Percentiles rank a stretch among this genome's conserved stretches.
Conservation (phyloP, 2,888 invertebrate genomes). For the Hemistola chrysoprasaria region DNA sequence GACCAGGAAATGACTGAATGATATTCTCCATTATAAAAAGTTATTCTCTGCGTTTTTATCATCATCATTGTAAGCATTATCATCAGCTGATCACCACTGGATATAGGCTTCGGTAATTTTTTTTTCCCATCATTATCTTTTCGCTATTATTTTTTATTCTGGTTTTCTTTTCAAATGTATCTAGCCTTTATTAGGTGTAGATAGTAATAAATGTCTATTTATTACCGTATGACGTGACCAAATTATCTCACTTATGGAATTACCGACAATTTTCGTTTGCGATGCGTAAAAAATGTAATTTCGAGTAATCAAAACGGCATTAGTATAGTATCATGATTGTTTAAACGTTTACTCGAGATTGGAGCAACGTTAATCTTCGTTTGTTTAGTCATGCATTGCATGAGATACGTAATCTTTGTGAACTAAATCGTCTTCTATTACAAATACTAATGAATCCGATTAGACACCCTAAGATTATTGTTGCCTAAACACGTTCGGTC, state of each 20-base stretch:
- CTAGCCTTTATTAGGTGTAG: conserved; percentile 36
- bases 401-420: conserved; percentile 27
- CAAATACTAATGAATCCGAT: conserved; percentile 29
- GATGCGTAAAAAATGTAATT: conserved; percentile 62
- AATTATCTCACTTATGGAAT: conserved; percentile 37
- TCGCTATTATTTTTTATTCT: conserved; percentile 35
- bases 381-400: conserved; percentile 52
- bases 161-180: conserved; percentile 31
- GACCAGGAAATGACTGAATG: conserved; percentile 30
- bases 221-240: conserved; percentile 40
- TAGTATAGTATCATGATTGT: conserved; percentile 56
- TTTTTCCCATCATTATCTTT: too few relatives aligned
- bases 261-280: conserved; percentile 38
- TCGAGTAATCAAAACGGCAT: conserved; percentile 73
- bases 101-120: too few relatives aligned
- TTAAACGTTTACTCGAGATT: conserved; percentile 43
- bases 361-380: conserved; percentile 46
- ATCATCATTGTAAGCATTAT: too few relatives aligned
- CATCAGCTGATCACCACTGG: too few relatives aligned
- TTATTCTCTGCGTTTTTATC: too few relatives aligned
- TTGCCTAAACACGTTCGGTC: conserved; percentile 12
- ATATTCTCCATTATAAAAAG: too few relatives aligned
- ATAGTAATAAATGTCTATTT: conserved; percentile 49
- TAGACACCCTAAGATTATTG: conserved; percentile 25
- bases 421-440: conserved; percentile 22